Evolutionary conservation across 1,140 invertebrate genomes (phyloP), one percentile per base, ranked within the genome.

Genomic region (Drosophila tropicalis): DNA sequence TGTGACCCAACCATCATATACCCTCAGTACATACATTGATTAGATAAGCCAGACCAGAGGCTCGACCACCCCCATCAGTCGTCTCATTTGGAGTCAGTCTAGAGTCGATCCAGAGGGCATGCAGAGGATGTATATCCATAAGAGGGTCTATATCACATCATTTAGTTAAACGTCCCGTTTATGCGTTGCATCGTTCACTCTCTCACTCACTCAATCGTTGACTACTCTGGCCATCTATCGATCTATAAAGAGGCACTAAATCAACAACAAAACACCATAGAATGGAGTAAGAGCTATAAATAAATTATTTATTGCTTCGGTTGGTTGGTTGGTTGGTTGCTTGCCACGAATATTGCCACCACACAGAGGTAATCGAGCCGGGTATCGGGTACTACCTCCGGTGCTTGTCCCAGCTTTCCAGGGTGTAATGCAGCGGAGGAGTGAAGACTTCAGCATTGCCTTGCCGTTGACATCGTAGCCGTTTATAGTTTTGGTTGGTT

Each of bases 261-360:
- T 89, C 83, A 87, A 87, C 83, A 87, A 89, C 77, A 86, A 73
- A 73, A 79, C 62, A 55, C 55, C 54, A 66, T 70, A 60, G 63
- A 81, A 70, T 81, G 68, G 71, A 76, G 62, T 77, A 81, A 76
- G 67, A 70, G 81, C 77, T 76, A 78, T 91, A 91, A 91, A 91
- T 91, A 91, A 89, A 78, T 87, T 84, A 84, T 87, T 87, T 87
- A 87, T 90, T 80, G 76, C 84, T 89, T 84, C 80, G 73, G 81
- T 87, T 81, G 80, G 56, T 5, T 81, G 80, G 76, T 47, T 47
- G 41, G 44, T 47, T 47, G 44, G 15, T 47, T 15, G 44, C 29
- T 29, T 29, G 34, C 34, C 9, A 36, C 34, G 34, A 86, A 84
- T 84, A 87, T 84, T 87, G 84, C 84, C 84, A 89, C 84, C 84